A percentile compares a stretch with the other conserved stretches of the same genome.
Evolutionary conservation across 2,797 vertebrate species (phyloP).

Genomic region (Propithecus deckenii): DNA sequence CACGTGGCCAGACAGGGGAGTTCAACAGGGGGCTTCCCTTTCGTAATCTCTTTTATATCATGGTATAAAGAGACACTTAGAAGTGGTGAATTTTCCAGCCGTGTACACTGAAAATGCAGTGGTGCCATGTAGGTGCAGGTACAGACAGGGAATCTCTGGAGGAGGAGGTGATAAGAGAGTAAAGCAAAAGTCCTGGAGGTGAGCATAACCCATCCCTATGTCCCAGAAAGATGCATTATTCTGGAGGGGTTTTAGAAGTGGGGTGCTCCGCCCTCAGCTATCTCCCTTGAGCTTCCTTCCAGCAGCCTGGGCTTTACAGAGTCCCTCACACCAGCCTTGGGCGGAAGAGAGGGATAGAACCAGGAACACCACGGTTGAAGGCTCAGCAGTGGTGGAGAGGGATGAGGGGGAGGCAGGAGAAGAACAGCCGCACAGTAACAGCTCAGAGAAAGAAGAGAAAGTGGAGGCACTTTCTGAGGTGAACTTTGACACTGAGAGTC

Average conservation of each 20-base stretch:
- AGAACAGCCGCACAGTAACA: neutral
- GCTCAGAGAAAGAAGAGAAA: neutral
- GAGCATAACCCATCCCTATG: neutral
- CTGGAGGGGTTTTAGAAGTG: neutral
- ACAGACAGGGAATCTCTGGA: neutral
- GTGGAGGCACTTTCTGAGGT: neutral
- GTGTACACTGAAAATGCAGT: neutral
- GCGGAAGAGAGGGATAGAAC: neutral
- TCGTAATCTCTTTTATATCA: neutral
- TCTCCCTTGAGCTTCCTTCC: neutral
- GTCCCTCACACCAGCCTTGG: neutral
- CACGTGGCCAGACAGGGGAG: neutral
- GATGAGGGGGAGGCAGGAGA: no score
- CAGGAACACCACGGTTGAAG: neutral
- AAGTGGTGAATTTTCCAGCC: neutral
- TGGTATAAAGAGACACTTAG: neutral
- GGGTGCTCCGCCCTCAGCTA: accelerated
- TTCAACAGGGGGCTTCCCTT: neutral
- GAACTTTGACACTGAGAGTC: neutral
- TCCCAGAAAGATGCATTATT: neutral
- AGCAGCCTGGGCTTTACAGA: neutral
- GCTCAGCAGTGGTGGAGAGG: neutral
- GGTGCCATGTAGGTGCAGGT: neutral
- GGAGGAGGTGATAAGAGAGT: neutral
- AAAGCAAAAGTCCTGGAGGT: neutral